Percentiles rank a stretch among this genome's conserved stretches.
Conservation (phyloP, 1,140 invertebrate genomes). For the Dinothrombium tinctorium region DNA sequence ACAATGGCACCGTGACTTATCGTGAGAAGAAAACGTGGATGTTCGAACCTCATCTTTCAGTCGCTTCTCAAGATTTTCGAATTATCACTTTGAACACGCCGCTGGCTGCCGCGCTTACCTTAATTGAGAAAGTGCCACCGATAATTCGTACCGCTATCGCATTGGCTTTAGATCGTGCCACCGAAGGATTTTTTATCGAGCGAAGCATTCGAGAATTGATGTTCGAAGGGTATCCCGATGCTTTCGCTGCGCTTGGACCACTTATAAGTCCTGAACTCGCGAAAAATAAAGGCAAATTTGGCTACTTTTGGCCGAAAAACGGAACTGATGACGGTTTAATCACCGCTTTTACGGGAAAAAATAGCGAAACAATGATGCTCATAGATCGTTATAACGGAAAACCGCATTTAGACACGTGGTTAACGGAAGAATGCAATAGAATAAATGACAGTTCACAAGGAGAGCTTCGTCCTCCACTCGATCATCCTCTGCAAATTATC, state of each 20-base stretch:
- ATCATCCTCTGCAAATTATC: neutral
- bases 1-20: slow-evolving; percentile 70
- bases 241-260: slow-evolving; percentile 12
- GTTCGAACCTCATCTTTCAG: slow-evolving; percentile 60
- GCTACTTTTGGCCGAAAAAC: slow-evolving; percentile 21
- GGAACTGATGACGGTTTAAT: slow-evolving; percentile 26
- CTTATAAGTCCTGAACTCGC: slow-evolving; percentile 9
- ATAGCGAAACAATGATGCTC: slow-evolving; percentile 17
- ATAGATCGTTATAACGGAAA: slow-evolving; percentile 35
- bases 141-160: slow-evolving; percentile 63
- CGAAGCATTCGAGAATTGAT: slow-evolving; percentile 61
- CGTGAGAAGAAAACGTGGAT: slow-evolving; percentile 54
- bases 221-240: slow-evolving; percentile 37
- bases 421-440: slow-evolving; percentile 8
- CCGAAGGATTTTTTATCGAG: slow-evolving; percentile 68
- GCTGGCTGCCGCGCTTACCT: slow-evolving; percentile 63
- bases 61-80: slow-evolving; percentile 43
- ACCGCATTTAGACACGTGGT: slow-evolving; percentile 18
- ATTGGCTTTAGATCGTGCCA: slow-evolving; percentile 60
- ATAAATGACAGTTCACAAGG: slow-evolving; percentile 6
- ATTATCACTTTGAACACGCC: slow-evolving; percentile 69
- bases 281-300: slow-evolving; percentile 11
- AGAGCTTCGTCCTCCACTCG: slow-evolving; percentile 3
- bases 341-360: slow-evolving; percentile 24
- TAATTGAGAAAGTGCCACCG: slow-evolving; percentile 38